Conservation (phyloP, 2,797 vertebrate species). For the Bothrops alternatus region DNA sequence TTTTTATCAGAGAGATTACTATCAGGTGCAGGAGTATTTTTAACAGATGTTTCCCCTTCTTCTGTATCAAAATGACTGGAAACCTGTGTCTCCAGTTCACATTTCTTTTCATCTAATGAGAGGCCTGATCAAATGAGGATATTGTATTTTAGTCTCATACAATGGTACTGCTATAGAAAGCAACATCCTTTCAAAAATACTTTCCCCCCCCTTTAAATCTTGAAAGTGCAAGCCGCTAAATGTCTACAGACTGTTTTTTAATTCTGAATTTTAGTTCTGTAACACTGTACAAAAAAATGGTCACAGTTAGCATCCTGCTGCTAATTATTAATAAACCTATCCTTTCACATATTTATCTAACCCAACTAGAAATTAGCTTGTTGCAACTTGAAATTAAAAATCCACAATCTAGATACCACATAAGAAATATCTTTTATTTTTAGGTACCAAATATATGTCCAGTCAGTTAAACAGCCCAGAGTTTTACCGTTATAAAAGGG, state of each 20-base stretch:
- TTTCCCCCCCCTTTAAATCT: neutral
- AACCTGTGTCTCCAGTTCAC: slow-evolving; percentile 59
- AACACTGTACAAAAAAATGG: neutral
- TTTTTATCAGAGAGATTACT: slow-evolving; percentile 49
- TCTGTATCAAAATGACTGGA: slow-evolving; percentile 51
- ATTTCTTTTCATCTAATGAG: slow-evolving; percentile 57
- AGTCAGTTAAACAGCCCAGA: neutral
- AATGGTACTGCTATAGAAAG: neutral
- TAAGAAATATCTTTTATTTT: neutral
- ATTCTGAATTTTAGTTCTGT: neutral
- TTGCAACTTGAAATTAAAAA: neutral
- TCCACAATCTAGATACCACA: neutral
- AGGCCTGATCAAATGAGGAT: slow-evolving; percentile 59
- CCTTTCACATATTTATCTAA: neutral
- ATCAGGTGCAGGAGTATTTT: slow-evolving; percentile 39
- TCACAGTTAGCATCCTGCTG: neutral
- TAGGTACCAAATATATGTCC: neutral
- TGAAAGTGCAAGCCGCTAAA: neutral
- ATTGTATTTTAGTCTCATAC: slow-evolving; percentile 5
- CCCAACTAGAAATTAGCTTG: neutral
- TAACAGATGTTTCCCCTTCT: slow-evolving; percentile 60
- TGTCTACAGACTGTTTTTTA: neutral
- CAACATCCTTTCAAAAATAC: neutral
- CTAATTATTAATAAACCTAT: neutral
- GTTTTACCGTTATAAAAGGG: neutral